A percentile compares a stretch with the other conserved stretches of the same genome.
These are phyloP conservation scores for Myotis pilosus DNA, from an alignment of 2,797 vertebrate species.

Conservation along the genomic window DNA sequence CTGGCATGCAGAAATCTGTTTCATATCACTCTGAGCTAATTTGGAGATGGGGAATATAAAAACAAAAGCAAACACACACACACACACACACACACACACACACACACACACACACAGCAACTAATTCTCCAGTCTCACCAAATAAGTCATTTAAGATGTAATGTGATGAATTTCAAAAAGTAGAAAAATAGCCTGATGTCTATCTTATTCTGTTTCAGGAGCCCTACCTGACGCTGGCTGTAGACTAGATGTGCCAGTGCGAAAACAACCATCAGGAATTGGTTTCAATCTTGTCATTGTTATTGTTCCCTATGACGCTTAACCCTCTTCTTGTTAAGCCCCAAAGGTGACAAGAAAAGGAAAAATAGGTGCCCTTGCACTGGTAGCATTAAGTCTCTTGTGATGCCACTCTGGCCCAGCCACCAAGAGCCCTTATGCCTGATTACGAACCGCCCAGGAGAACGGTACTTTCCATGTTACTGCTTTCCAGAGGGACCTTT, in stretches of 20 bases:
- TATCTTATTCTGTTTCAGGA: neutral
- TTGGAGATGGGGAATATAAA: conserved; percentile 30
- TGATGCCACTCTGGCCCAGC: neutral
- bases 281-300: neutral
- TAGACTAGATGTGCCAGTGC: neutral
- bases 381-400: neutral
- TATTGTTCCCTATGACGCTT: neutral
- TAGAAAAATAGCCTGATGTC: neutral
- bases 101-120: neutral
- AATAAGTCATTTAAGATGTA: conserved; percentile 20
- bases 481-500: neutral
- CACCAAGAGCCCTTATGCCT: neutral
- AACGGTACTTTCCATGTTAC: neutral
- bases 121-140: conserved; percentile 60
- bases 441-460: neutral
- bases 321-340: neutral
- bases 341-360: neutral
- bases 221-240: neutral
- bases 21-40: conserved; percentile 9
- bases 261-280: neutral
- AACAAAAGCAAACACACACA: neutral
- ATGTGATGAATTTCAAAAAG: neutral
- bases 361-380: neutral
- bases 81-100: too few relatives aligned
- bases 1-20: conserved; percentile 33